Evolutionary conservation across 2,888 invertebrate species (phyloP).

Genomic region (Cepaea hortensis): DNA sequence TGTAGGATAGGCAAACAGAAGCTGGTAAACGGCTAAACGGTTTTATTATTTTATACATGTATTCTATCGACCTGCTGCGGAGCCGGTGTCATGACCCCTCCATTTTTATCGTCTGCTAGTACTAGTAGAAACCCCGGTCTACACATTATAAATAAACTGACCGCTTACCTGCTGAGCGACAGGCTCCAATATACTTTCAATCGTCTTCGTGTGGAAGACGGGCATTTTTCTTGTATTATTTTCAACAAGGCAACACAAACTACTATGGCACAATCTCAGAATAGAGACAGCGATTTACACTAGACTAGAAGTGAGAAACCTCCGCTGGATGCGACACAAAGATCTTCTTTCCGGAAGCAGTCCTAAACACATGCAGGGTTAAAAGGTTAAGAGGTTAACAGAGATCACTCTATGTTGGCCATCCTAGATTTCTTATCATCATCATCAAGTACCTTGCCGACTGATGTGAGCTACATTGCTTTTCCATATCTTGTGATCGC

Average conservation of each 20-base stretch:
- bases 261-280: too few species aligned
- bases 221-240: neutral
- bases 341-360: neutral
- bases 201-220: slow-evolving; percentile 22
- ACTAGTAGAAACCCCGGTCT: neutral
- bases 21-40: too few species aligned
- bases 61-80: too few species aligned
- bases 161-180: slow-evolving; percentile 20
- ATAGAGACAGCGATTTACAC: too few species aligned
- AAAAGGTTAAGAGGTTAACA: neutral
- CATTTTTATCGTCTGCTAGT: slow-evolving; percentile 21
- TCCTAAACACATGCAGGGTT: neutral
- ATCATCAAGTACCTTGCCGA: too few species aligned
- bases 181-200: slow-evolving; percentile 19
- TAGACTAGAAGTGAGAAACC: neutral
- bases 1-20: too few species aligned
- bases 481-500: too few species aligned
- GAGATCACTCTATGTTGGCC: too few species aligned
- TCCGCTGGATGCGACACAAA: neutral
- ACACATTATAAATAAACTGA: neutral
- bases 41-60: too few species aligned
- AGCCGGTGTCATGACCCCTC: slow-evolving; percentile 12
- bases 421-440: too few species aligned
- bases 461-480: too few species aligned
- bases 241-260: too few species aligned